Conservation (phyloP, 2,113 vertebrate genomes). For the Melanotaenia duboulayi region DNA sequence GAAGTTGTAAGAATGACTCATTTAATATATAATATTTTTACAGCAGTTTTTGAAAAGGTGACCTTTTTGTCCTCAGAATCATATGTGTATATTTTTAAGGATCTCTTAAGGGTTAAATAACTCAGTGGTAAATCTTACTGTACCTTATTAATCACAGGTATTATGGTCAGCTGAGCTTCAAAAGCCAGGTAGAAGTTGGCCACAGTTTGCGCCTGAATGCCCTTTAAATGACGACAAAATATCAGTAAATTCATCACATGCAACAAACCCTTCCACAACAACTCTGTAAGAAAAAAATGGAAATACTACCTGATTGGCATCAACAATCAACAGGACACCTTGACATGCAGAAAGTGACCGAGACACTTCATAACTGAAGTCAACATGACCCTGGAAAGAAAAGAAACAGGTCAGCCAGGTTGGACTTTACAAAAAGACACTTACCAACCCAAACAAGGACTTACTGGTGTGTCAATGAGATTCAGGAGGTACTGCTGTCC, state of each 20-base stretch:
- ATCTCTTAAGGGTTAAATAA: not conserved
- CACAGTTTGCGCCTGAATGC: constrained; percentile 96
- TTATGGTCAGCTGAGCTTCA: constrained; percentile 93
- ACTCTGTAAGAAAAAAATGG: not conserved
- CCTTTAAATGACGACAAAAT: constrained; percentile 79
- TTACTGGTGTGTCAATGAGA: constrained; percentile 97
- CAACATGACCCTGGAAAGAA: constrained; percentile 91
- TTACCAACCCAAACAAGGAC: constrained; percentile 1
- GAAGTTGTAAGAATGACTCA: too few relatives aligned
- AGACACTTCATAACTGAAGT: constrained; percentile 98
- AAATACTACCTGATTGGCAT: constrained; percentile 93
- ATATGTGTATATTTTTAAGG: too few relatives aligned
- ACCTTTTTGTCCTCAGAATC: too few relatives aligned
- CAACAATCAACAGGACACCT: constrained; percentile 94
- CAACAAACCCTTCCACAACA: not conserved
- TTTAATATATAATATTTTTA: too few relatives aligned
- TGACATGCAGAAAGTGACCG: constrained; percentile 96
- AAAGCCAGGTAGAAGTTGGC: constrained; percentile 98
- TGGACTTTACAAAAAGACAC: too few relatives aligned
- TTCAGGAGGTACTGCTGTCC: constrained; percentile 92
- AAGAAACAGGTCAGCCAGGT: too few relatives aligned
- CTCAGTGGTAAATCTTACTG: not conserved
- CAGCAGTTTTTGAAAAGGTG: too few relatives aligned
- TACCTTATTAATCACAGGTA: constrained; percentile 99
- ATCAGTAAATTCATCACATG: not conserved